These are phyloP conservation scores for Parapristionchus giblindavisi DNA, from an alignment of 2,888 invertebrate genomes.

Conservation along the genomic window DNA sequence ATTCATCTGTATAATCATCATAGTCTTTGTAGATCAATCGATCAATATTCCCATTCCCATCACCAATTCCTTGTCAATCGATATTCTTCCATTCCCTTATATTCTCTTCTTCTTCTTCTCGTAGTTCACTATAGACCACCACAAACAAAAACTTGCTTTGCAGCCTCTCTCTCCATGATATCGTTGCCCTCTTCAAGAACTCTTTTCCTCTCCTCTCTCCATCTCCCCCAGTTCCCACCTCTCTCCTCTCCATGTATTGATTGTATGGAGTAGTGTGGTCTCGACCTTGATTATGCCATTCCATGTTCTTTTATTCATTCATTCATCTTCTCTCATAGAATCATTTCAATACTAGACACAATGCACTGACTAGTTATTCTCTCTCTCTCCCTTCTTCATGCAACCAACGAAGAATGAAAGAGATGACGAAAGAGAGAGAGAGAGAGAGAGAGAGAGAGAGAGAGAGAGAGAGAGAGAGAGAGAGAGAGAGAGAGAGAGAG, in stretches of 20 bases:
- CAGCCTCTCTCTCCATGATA: too few relatives aligned
- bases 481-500: not conserved
- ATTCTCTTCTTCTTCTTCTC: too few relatives aligned
- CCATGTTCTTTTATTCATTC: not conserved
- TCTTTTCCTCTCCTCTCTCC: not conserved
- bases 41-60: not conserved
- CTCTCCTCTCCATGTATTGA: too few relatives aligned
- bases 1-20: not conserved
- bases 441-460: not conserved
- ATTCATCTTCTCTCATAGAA: not conserved
- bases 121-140: too few relatives aligned
- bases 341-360: not conserved
- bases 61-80: not conserved
- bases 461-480: not conserved
- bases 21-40: not conserved
- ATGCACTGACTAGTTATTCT: not conserved
- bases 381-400: not conserved
- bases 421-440: not conserved
- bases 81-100: too few relatives aligned
- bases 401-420: not conserved
- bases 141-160: too few relatives aligned
- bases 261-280: too few relatives aligned
- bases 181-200: too few relatives aligned
- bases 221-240: constrained; percentile 6
- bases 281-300: too few relatives aligned